Evolutionary conservation across 2,797 vertebrate species (phyloP).

Genomic region (Mastacembelus armatus): DNA sequence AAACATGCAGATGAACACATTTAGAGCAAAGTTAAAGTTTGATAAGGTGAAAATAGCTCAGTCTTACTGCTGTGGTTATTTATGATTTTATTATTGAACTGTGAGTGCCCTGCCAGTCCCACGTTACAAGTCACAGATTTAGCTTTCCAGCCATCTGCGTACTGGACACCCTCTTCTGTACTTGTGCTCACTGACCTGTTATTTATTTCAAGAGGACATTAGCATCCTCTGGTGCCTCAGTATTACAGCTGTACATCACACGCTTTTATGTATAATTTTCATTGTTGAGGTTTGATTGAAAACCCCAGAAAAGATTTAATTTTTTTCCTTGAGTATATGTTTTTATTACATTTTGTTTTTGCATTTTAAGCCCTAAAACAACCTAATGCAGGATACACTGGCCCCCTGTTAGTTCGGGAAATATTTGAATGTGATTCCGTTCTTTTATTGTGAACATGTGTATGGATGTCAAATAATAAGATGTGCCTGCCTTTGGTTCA

Average conservation of each 20-base stretch:
- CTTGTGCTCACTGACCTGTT: slow-evolving; percentile 42
- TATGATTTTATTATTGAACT: background rate
- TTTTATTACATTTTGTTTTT: background rate
- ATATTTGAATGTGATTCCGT: background rate
- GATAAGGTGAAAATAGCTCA: too few relatives aligned
- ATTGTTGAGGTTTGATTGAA: background rate
- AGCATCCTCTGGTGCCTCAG: slow-evolving; percentile 19
- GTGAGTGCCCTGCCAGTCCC: slow-evolving; percentile 21
- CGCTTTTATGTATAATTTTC: background rate
- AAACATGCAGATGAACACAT: too few relatives aligned
- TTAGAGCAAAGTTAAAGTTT: too few relatives aligned
- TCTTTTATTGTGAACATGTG: too few relatives aligned
- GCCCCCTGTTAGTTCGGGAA: background rate
- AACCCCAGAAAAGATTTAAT: background rate
- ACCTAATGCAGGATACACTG: background rate
- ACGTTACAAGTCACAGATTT: slow-evolving; percentile 57
- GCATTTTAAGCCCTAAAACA: background rate
- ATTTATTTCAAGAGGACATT: slow-evolving; percentile 16
- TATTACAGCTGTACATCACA: background rate
- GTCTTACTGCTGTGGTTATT: background rate
- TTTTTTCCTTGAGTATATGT: too few relatives aligned
- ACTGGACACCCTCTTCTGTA: slow-evolving; percentile 15
- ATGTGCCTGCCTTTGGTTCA: slow-evolving; percentile 19
- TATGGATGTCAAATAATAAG: slow-evolving; percentile 31
- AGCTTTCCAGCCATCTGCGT: slow-evolving; percentile 29